Evolutionary conservation across 2,113 vertebrate species (phyloP).

Genomic region (Perca flavescens): DNA sequence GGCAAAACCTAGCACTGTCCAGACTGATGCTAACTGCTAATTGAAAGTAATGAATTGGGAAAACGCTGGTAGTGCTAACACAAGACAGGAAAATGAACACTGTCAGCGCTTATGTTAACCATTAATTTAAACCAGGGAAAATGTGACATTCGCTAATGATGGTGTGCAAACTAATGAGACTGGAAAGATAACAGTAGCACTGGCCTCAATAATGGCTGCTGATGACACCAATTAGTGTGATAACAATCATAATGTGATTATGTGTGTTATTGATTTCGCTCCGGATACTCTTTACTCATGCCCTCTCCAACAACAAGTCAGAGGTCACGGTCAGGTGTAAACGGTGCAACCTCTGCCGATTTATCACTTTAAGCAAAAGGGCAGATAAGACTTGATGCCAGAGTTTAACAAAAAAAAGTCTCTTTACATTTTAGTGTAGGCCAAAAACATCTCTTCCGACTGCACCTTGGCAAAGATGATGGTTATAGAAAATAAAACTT

Average conservation of each 20-base stretch:
- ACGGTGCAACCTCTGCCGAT: background rate
- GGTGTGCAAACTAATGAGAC: slow-evolving; percentile 30
- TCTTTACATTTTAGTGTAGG: background rate
- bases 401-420: background rate
- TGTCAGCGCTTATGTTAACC: slow-evolving; percentile 16
- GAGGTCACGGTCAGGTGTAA: slow-evolving; percentile 4
- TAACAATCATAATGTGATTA: slow-evolving; percentile 27
- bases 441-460: too few species aligned
- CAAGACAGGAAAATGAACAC: slow-evolving; percentile 19
- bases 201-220: slow-evolving; percentile 12
- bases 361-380: background rate
- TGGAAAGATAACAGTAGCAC: slow-evolving; percentile 15
- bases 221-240: slow-evolving; percentile 42
- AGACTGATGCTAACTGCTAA: slow-evolving; percentile 50
- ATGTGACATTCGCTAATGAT: slow-evolving; percentile 14
- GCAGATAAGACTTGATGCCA: background rate
- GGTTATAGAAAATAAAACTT: too few species aligned
- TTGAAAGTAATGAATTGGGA: slow-evolving; percentile 50
- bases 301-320: slow-evolving; percentile 3
- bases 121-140: slow-evolving; percentile 11
- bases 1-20: background rate
- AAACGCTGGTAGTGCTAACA: slow-evolving; percentile 12
- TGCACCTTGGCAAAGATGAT: too few species aligned
- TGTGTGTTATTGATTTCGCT: slow-evolving; percentile 28
- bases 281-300: slow-evolving; percentile 7